These are phyloP conservation scores for Nesoenas mayeri DNA, from an alignment of 2,113 vertebrate species.

Conservation along the genomic window DNA sequence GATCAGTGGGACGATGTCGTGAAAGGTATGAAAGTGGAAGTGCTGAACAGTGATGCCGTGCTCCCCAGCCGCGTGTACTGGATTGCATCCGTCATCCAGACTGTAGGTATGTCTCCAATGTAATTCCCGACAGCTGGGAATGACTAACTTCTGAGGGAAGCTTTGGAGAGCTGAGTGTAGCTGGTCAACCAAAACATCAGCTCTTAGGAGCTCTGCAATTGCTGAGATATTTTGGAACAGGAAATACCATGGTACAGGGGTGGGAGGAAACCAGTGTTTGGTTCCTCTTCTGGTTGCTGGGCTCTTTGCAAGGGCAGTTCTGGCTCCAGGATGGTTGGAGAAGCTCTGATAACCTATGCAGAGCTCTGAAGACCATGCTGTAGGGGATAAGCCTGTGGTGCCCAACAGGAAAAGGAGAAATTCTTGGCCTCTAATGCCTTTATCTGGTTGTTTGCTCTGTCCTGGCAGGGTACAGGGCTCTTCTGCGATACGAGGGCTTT, in stretches of 20 bases:
- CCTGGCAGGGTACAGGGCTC: conserved; percentile 87
- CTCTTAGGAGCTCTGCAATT: not conserved
- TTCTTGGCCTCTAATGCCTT: not conserved
- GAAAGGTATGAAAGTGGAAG: conserved; percentile 92
- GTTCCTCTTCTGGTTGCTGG: not conserved
- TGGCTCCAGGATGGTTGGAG: not conserved
- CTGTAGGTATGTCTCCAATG: conserved; percentile 78
- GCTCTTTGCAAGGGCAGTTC: not conserved
- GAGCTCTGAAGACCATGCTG: not conserved
- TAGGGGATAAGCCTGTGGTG: not conserved
- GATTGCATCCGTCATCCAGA: conserved; percentile 89
- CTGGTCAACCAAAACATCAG: not conserved
- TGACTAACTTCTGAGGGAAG: not conserved
- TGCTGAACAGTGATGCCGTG: conserved; percentile 88
- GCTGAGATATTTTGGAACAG: not conserved
- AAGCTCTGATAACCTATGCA: not conserved
- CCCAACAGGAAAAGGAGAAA: not conserved
- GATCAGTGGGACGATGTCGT: conserved; percentile 91
- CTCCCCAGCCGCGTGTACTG: conserved; percentile 95
- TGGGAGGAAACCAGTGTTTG: not conserved
- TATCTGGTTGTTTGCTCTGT: not conserved
- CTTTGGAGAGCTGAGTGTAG: not conserved
- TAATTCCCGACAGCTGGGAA: not conserved
- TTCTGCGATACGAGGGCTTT: conserved; percentile 92
- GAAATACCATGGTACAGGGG: not conserved